These are phyloP conservation scores for Melikaiella ostensackeni DNA, from an alignment of 2,888 invertebrate species.

Conservation along the genomic window DNA sequence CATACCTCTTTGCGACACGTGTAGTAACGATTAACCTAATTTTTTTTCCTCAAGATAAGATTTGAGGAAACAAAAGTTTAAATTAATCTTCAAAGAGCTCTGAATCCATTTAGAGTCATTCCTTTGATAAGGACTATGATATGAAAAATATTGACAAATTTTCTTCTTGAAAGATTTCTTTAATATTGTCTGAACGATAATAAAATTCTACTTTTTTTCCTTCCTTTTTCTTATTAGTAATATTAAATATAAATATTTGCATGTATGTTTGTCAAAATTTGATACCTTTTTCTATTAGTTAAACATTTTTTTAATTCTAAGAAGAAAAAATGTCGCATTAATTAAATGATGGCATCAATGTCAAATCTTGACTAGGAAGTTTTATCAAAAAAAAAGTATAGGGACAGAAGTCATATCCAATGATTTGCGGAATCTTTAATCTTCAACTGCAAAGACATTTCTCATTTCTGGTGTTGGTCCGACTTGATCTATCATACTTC, in stretches of 20 bases:
- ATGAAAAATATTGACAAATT: no score
- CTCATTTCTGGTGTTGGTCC: conserved; percentile 75
- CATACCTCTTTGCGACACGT: background rate
- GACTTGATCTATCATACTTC: conserved; percentile 68
- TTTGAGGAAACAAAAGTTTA: conserved; percentile 12
- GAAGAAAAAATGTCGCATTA: background rate
- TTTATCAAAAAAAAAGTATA: conserved; percentile 15
- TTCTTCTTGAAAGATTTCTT: no score
- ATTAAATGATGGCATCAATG: background rate
- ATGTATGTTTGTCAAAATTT: no score
- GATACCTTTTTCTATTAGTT: no score
- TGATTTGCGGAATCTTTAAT: conserved; percentile 67
- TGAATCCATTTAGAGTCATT: no score
- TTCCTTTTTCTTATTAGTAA: no score
- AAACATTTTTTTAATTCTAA: no score
- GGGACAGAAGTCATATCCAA: conserved; percentile 54
- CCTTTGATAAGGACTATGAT: no score
- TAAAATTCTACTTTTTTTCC: no score
- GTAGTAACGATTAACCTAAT: conserved; percentile 13
- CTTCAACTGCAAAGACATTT: conserved; percentile 72
- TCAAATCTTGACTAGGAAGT: background rate
- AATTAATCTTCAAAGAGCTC: background rate
- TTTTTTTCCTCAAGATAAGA: conserved; percentile 33
- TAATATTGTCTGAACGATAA: no score
- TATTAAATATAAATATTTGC: no score